Base-by-base conservation (phyloP, 1,140 invertebrate species). In the Cotesia chilonis region DNA sequence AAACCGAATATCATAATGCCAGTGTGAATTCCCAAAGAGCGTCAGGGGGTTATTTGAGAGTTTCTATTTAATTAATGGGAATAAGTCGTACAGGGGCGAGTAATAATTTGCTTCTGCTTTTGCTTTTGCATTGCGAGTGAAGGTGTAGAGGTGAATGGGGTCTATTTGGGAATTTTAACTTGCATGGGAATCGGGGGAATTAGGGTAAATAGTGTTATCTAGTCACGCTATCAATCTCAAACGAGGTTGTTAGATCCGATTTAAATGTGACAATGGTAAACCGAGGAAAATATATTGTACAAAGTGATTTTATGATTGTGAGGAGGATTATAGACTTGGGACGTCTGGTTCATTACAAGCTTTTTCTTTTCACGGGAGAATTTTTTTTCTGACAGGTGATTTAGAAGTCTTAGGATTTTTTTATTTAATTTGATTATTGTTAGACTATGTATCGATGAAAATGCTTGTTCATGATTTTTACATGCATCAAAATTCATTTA, bases 1-100 rank as follows among this genome's bases (percentile, higher is more conserved):
- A 82, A 80, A 83, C 79, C 73, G 74, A 77, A 82, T 81, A 83
- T 74, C 73, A 78, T 81, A 81, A 82, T 81, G 68, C 41, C 28
- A 63, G 70, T 47, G 70, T 71, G 70, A 71, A 71, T 78, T 74
- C 72, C 70, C 68, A 51, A 28, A 28, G 28, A 28, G 28, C 51
- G 57, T n/a, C 14, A 54, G 52, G 20, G 41, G 54, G n/a, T 37
- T 65, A 47, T 72, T 55, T 54, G 20, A 37, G 12, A n/a, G 54
- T 41, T 66, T 63, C 35, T 68, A 75, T 38, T 60, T 51, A 77
- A 74, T 77, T 71, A 71, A 75, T 73, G 60, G 68, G 20, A 66
- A 63, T 47, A 41, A n/a, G 12, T 47, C 35, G 28, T 36, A 17
- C 14, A 17, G 20, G 28, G 35, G 4, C 5, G 12, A n/a, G 52